These are phyloP conservation scores for Lottia gigantea DNA, from an alignment of 2,888 invertebrate species.

Conservation along the genomic window DNA sequence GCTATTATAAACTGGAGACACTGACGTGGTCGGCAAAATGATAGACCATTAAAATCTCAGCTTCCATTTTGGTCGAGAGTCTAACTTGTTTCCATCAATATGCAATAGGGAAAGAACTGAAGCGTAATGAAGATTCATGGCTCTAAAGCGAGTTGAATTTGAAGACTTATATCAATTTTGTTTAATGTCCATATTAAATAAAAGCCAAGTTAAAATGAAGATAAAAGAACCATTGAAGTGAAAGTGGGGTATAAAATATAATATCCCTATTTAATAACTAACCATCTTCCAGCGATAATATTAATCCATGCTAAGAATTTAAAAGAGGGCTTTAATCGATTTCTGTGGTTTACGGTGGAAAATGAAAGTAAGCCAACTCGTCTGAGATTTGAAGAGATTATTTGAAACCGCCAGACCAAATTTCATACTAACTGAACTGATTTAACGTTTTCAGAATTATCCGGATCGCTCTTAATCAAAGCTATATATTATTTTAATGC, in stretches of 20 bases:
- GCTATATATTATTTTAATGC: too few relatives aligned
- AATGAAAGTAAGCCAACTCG: too few relatives aligned
- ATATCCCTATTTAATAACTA: neutral
- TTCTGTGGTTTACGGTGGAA: neutral
- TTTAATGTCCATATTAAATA: constrained; percentile 9
- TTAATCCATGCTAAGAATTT: constrained; percentile 1
- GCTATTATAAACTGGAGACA: neutral
- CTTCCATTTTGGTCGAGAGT: neutral
- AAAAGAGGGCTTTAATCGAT: neutral
- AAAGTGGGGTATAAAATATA: neutral
- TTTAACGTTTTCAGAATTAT: too few relatives aligned
- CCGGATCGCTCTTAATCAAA: too few relatives aligned
- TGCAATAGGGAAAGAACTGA: constrained; percentile 1
- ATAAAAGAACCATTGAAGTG: constrained; percentile 4
- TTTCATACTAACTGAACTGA: too few relatives aligned
- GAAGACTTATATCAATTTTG: constrained; percentile 1
- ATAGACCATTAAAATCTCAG: neutral
- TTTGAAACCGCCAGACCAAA: too few relatives aligned
- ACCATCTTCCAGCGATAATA: neutral
- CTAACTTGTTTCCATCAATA: constrained; percentile 5
- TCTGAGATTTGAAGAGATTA: too few relatives aligned
- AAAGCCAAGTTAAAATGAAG: constrained; percentile 1
- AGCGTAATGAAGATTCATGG: constrained; percentile 6
- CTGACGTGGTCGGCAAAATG: neutral
- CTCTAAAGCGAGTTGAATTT: neutral